These are phyloP conservation scores for Heliconius hortense DNA, from an alignment of 2,888 invertebrate species.

Conservation along the genomic window DNA sequence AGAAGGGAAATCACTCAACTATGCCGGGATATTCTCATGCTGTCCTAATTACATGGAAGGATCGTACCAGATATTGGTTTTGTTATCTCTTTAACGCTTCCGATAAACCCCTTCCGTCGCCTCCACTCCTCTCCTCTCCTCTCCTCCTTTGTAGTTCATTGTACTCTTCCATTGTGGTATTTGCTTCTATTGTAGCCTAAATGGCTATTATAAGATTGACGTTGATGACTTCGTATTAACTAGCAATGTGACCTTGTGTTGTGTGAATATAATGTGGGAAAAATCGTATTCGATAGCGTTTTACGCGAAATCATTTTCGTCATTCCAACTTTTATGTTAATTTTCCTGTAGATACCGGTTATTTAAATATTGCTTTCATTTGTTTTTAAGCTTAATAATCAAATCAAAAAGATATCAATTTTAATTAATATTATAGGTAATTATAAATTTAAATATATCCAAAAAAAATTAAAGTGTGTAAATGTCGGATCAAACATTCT, in stretches of 20 bases:
- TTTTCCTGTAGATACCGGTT: background rate
- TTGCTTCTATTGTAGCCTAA: background rate
- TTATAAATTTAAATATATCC: no score
- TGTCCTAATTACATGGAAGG: conserved; percentile 67
- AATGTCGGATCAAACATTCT: no score
- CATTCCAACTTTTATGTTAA: background rate
- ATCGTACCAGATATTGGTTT: conserved; percentile 55
- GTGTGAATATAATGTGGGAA: background rate
- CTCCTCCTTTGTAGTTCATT: conserved; percentile 7
- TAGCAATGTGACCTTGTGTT: conserved; percentile 8
- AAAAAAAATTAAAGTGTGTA: no score
- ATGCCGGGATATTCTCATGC: conserved; percentile 72
- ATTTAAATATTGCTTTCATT: background rate
- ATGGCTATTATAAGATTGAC: conserved; percentile 22
- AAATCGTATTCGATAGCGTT: no score
- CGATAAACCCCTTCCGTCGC: conserved; percentile 34
- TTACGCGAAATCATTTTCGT: background rate
- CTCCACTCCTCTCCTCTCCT: background rate
- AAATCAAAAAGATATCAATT: background rate
- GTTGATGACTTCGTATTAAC: background rate
- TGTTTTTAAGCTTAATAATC: background rate
- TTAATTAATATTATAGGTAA: no score
- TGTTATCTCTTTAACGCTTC: conserved; percentile 43
- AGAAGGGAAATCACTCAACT: conserved; percentile 60
- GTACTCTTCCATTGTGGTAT: conserved; percentile 10